Percentiles rank a stretch among this genome's conserved stretches.
Conservation (phyloP, 2,888 invertebrate genomes). For the Elysia crispata region DNA sequence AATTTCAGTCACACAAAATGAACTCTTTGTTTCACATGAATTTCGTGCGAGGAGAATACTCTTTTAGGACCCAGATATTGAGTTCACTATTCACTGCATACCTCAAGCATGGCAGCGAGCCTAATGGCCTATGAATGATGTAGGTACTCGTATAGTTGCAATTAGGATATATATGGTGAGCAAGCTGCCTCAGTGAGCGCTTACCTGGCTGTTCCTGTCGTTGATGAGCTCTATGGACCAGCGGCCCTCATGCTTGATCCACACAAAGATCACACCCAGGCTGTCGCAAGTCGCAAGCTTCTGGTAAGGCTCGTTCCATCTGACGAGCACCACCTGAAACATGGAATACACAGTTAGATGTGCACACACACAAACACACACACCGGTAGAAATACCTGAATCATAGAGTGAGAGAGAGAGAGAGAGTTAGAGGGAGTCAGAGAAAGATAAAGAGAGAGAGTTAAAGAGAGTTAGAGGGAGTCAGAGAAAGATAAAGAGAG, state of each 20-base stretch:
- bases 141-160: too few relatives aligned
- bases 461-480: slow-evolving; percentile 22
- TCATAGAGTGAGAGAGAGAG: slow-evolving; percentile 23
- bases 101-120: too few relatives aligned
- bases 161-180: too few relatives aligned
- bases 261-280: slow-evolving; percentile 98
- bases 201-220: slow-evolving; percentile 92
- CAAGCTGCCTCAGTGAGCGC: slow-evolving; percentile 4
- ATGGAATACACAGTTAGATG: not conserved
- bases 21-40: too few relatives aligned
- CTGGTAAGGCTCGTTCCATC: slow-evolving; percentile 99
- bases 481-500: slow-evolving; percentile 13
- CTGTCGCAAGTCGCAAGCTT: slow-evolving; percentile 98
- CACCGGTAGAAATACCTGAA: slow-evolving; percentile 1
- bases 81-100: too few relatives aligned
- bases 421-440: slow-evolving; percentile 26
- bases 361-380: slow-evolving; percentile 25
- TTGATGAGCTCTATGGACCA: slow-evolving; percentile 99
- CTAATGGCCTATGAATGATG: too few relatives aligned
- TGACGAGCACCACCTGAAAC: slow-evolving; percentile 82
- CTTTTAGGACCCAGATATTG: too few relatives aligned
- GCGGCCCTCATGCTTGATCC: slow-evolving; percentile 98
- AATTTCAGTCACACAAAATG: too few relatives aligned
- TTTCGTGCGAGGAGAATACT: not conserved
- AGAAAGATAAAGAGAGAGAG: slow-evolving; percentile 27